Evolutionary conservation across 2,888 invertebrate species (phyloP).

Genomic region (Hydroisotoma schaefferi): DNA sequence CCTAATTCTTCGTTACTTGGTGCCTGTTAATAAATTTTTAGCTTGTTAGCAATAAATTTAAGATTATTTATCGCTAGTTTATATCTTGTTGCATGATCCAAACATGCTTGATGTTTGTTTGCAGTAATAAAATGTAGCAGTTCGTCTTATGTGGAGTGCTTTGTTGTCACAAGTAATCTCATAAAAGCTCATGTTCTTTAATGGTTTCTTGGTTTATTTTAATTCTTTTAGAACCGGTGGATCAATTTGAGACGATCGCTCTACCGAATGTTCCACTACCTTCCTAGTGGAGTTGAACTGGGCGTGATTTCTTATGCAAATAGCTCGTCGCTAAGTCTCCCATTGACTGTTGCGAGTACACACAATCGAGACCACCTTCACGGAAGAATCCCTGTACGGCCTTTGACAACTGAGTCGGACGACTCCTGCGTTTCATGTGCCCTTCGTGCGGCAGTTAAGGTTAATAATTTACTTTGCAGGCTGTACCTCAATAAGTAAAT

Average conservation of each 20-base stretch:
- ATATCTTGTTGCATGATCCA: too few species aligned
- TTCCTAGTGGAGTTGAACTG: slow-evolving; percentile 48
- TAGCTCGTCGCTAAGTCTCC: slow-evolving; percentile 45
- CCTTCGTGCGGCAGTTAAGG: slow-evolving; percentile 46
- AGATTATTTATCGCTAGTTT: too few species aligned
- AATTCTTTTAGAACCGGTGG: slow-evolving; percentile 48
- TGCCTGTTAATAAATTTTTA: slow-evolving; percentile 1
- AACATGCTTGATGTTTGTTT: not conserved
- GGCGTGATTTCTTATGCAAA: slow-evolving; percentile 49
- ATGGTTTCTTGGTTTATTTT: slow-evolving; percentile 7
- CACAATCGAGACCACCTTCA: slow-evolving; percentile 49
- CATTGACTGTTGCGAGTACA: slow-evolving; percentile 47
- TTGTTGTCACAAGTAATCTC: not conserved
- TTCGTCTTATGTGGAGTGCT: not conserved
- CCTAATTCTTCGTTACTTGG: not conserved
- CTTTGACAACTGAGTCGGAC: slow-evolving; percentile 40
- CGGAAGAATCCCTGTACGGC: slow-evolving; percentile 49
- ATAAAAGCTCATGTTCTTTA: not conserved
- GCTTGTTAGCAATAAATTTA: slow-evolving; percentile 2
- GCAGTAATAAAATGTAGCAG: too few species aligned
- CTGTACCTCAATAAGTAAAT: too few species aligned
- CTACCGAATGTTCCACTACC: slow-evolving; percentile 48
- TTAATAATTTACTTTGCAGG: too few species aligned
- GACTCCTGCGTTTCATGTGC: slow-evolving; percentile 47
- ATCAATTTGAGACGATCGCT: slow-evolving; percentile 47